These are phyloP conservation scores for Arenaria interpres DNA, from an alignment of 2,113 vertebrate genomes.

Conservation along the genomic window DNA sequence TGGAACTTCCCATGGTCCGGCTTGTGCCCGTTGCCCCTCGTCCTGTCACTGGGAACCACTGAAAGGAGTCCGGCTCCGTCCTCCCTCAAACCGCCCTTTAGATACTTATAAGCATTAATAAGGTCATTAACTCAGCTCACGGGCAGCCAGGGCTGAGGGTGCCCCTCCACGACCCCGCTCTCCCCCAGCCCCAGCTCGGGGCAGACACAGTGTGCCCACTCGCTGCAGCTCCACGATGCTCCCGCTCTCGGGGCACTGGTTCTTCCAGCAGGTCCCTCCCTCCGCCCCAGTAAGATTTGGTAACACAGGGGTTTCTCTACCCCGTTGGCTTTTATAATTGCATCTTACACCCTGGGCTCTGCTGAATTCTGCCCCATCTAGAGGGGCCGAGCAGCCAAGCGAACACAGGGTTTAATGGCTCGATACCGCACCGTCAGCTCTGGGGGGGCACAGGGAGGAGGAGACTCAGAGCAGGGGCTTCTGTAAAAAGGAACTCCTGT, in stretches of 20 bases:
- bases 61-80: no score
- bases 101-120: no score
- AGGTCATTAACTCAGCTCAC: not conserved
- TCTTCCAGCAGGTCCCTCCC: not conserved
- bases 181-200: not conserved
- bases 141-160: not conserved
- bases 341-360: not conserved
- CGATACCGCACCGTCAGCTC: not conserved
- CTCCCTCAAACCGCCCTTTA: no score
- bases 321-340: not conserved
- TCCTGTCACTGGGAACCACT: no score
- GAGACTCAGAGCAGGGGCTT: not conserved
- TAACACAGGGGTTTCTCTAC: not conserved
- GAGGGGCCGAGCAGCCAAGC: not conserved
- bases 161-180: no score
- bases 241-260: not conserved
- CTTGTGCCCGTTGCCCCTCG: no score
- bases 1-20: no score
- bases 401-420: not conserved
- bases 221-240: fast-evolving
- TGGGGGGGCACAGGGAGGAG: not conserved
- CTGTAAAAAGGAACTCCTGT: not conserved
- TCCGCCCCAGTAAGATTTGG: not conserved
- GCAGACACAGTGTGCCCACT: no score
- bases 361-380: not conserved